Evolutionary conservation across 1,140 invertebrate genomes (phyloP), one percentile per base, ranked within the genome.

Genomic region (Lordiphosa clarofinis): DNA sequence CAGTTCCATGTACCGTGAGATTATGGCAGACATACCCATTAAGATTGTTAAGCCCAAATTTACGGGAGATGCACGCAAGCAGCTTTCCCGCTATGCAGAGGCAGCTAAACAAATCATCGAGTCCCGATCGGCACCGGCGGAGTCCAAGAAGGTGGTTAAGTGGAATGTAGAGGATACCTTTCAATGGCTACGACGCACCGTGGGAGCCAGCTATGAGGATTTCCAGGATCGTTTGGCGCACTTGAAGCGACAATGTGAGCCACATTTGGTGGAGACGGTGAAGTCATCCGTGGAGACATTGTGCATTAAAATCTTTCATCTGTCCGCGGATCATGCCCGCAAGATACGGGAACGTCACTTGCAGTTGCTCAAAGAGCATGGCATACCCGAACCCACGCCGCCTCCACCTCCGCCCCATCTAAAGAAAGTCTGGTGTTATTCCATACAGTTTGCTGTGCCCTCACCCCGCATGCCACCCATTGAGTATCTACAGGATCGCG

Each of bases 111-210:
- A 97, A 89, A 97, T 98, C 91, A 98, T 99, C 62, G 97, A 98
- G 88, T 96, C 96, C 1, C 92, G 96, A 67, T 96, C 95, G 88
- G 95, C 96, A 1, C 94, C 96, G n/a, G 92, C 96, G 1, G 97
- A 98, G 87, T 97, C 96, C 84, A 91, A 98, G 59, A 99, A 99
- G 90, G 95, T 98, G 4, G 97, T 99, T 0, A 99, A 99, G 89
- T 99, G 97, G 97, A 98, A 99, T 91, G 97, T 96, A 0, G 97
- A 99, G 87, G 97, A 99, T 74, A 98, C 97, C 2, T 98, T 99
- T 90, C 94, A 96, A 65, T 99, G 97, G 97, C 88, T 99, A 21
- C 92, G 97, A 86, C 93, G 95, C 87, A 98, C 96, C 9, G 94
- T 97, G n/a, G 97, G 96, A 43, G 96, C 97, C 15, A 97, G 96